Conservation (phyloP, 2,113 vertebrate species). For the Carassius gibelio region DNA sequence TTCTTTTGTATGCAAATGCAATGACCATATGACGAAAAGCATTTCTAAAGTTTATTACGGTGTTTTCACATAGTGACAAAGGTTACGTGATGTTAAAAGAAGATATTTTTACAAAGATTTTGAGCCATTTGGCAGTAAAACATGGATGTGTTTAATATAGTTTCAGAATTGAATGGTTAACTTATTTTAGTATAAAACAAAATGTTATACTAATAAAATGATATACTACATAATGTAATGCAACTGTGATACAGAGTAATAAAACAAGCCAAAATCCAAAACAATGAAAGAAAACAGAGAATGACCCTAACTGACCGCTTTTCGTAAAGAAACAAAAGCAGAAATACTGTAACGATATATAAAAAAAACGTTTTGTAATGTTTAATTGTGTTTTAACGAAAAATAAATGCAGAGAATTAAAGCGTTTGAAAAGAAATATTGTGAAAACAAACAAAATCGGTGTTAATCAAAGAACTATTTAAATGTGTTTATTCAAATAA, state of each 20-base stretch:
- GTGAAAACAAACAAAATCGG: not conserved
- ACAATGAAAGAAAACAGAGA: too few relatives aligned
- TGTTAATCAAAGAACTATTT: not conserved
- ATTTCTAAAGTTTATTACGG: not conserved
- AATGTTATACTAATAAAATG: not conserved
- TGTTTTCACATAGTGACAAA: not conserved
- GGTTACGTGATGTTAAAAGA: not conserved
- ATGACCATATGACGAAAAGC: not conserved
- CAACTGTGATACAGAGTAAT: too few relatives aligned
- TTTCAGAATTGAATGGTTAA: not conserved
- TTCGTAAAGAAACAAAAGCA: not conserved
- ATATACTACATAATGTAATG: not conserved
- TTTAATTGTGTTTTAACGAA: not conserved
- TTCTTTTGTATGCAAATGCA: conserved; percentile 27
- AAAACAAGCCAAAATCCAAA: not conserved
- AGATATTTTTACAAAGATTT: not conserved
- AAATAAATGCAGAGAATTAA: not conserved
- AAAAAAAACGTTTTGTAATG: too few relatives aligned
- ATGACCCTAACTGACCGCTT: too few relatives aligned
- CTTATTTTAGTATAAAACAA: not conserved
- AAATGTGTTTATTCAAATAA: not conserved
- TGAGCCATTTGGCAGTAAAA: not conserved
- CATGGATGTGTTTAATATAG: not conserved
- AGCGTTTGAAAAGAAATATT: not conserved
- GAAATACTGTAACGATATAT: too few relatives aligned